Conservation (phyloP, 1,140 invertebrate genomes). For the Acromyrmex heyeri region DNA sequence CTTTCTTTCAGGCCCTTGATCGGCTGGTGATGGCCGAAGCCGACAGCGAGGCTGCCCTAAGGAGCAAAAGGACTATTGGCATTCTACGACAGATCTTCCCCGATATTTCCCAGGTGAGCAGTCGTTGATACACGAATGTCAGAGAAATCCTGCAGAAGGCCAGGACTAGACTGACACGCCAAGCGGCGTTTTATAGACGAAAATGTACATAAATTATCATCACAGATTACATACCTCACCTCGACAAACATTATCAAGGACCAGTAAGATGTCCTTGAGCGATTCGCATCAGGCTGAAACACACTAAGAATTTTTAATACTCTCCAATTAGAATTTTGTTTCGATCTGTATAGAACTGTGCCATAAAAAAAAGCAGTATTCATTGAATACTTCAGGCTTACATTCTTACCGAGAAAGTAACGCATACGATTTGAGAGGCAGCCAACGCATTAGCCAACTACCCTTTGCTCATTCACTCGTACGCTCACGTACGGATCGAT, state of each 20-base stretch:
- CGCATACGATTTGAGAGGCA: slow-evolving; percentile 58
- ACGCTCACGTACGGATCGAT: slow-evolving; percentile 9
- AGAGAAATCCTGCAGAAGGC: slow-evolving; percentile 70
- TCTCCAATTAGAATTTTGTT: background rate
- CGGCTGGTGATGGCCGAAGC: slow-evolving; percentile 86
- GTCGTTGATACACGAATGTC: slow-evolving; percentile 22
- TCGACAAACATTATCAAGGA: slow-evolving; percentile 29
- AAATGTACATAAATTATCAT: slow-evolving; percentile 31
- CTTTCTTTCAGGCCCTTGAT: slow-evolving; percentile 86
- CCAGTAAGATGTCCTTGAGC: slow-evolving; percentile 24
- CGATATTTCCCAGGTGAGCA: slow-evolving; percentile 90
- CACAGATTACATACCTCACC: slow-evolving; percentile 6
- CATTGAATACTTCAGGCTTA: slow-evolving; percentile 3
- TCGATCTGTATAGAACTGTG: background rate
- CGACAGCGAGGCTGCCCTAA: slow-evolving; percentile 87
- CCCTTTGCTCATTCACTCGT: slow-evolving; percentile 17
- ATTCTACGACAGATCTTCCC: slow-evolving; percentile 91
- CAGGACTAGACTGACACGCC: slow-evolving; percentile 58
- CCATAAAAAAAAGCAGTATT: background rate
- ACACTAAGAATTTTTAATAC: slow-evolving; percentile 4
- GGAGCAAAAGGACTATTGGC: slow-evolving; percentile 92
- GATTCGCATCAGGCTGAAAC: slow-evolving; percentile 6
- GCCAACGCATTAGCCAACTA: slow-evolving; percentile 29
- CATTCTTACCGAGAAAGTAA: slow-evolving; percentile 77
- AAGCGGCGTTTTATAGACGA: background rate